These are phyloP conservation scores for Onchidella celtica DNA, from an alignment of 2,888 invertebrate genomes.

Conservation along the genomic window DNA sequence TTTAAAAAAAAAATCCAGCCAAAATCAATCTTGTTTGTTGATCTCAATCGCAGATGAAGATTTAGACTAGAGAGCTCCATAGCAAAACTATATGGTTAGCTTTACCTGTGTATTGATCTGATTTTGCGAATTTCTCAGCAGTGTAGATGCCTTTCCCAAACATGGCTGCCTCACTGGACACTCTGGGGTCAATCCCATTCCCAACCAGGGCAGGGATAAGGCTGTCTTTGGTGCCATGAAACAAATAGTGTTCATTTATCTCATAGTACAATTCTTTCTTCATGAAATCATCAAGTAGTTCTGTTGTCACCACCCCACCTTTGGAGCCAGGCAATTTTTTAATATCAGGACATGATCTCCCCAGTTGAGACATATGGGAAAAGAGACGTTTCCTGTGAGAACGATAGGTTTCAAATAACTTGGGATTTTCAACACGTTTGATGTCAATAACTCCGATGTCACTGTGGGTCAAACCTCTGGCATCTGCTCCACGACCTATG, in stretches of 20 bases:
- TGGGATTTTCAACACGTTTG: slow-evolving; percentile 63
- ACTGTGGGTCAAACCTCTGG: slow-evolving; percentile 22
- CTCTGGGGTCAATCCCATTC: slow-evolving; percentile 61
- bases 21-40: too few relatives aligned
- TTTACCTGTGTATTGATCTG: slow-evolving; percentile 66
- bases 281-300: background rate
- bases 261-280: slow-evolving; percentile 54
- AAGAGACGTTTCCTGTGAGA: slow-evolving; percentile 52
- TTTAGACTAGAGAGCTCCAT: too few relatives aligned
- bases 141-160: slow-evolving; percentile 68
- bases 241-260: slow-evolving; percentile 65
- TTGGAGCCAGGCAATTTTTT: slow-evolving; percentile 33
- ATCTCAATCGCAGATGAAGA: too few relatives aligned
- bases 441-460: slow-evolving; percentile 56
- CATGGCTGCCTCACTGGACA: slow-evolving; percentile 58
- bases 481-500: slow-evolving; percentile 66
- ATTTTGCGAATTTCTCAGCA: slow-evolving; percentile 67
- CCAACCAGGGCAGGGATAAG: slow-evolving; percentile 55
- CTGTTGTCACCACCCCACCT: slow-evolving; percentile 24
- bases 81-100: too few relatives aligned
- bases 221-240: slow-evolving; percentile 64
- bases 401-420: slow-evolving; percentile 59
- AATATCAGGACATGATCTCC: slow-evolving; percentile 42
- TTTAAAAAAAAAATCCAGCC: too few relatives aligned
- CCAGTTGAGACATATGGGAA: slow-evolving; percentile 44